Conservation (phyloP, 2,113 vertebrate genomes). For the Sarotherodon lohbergeri region DNA sequence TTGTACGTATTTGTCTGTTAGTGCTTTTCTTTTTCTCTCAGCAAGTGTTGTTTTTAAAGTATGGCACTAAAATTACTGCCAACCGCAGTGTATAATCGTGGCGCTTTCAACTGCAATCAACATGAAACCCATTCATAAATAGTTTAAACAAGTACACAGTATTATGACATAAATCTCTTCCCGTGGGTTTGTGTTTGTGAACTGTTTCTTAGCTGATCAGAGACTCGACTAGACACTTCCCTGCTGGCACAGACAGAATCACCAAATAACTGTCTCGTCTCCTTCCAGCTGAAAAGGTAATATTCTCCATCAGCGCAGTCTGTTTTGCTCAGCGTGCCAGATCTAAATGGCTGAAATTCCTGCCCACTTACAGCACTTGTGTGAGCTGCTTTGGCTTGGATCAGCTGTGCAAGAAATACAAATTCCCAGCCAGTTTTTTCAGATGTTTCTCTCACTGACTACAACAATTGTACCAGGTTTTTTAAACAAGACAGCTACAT, state of each 20-base stretch:
- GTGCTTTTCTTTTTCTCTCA: background rate
- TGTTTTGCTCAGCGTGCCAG: background rate
- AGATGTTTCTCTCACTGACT: background rate
- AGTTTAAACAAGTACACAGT: background rate
- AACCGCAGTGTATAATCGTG: background rate
- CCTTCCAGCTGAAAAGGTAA: background rate
- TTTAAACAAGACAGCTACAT: background rate
- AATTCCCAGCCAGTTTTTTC: background rate
- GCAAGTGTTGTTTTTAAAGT: background rate
- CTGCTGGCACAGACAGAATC: constrained; percentile 15
- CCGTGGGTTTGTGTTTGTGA: background rate
- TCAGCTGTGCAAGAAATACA: background rate
- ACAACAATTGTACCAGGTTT: background rate
- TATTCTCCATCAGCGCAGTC: background rate
- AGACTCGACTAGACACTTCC: background rate
- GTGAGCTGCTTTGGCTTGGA: background rate
- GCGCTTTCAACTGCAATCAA: background rate
- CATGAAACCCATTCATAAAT: background rate
- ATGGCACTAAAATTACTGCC: background rate
- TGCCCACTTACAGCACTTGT: background rate
- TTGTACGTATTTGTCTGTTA: background rate
- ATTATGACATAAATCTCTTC: background rate
- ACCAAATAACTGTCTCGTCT: constrained; percentile 2
- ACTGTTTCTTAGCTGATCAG: background rate
- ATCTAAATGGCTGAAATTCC: constrained; percentile 3